phyloP scores from a whole-genome alignment of 2,888 invertebrate species.

The Mesodorylaimus sp. region DNA sequence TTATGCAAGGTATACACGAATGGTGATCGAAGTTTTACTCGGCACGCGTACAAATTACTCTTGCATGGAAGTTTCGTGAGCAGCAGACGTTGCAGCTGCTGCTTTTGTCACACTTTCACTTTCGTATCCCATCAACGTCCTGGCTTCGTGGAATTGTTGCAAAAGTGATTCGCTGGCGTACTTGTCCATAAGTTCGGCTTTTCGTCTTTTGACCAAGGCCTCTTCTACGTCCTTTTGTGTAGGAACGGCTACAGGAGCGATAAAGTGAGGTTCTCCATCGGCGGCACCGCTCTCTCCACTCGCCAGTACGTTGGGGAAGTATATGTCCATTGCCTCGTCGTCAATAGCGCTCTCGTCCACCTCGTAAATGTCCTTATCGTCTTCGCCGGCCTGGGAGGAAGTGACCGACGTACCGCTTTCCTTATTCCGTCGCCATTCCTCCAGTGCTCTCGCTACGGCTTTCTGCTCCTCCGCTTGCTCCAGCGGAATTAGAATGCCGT shows the following conservation, averaged over 20 bases:
- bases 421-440: constrained; percentile 47
- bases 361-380: constrained; percentile 1
- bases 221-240: constrained; percentile 76
- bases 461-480: constrained; percentile 60
- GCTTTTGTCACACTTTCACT: no score
- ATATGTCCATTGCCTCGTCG: background rate
- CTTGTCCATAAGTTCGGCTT: constrained; percentile 69
- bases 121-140: constrained; percentile 9
- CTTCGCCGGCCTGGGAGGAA: background rate
- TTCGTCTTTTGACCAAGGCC: constrained; percentile 68
- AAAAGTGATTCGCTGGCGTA: constrained; percentile 40
- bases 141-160: constrained; percentile 8
- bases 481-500: constrained; percentile 71
- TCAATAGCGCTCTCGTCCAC: background rate
- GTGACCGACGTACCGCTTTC: background rate
- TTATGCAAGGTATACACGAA: no score
- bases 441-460: constrained; percentile 45
- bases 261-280: constrained; percentile 10
- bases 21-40: no score
- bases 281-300: background rate
- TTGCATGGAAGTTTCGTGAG: no score
- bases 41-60: no score
- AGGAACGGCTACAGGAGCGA: constrained; percentile 60
- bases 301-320: background rate
- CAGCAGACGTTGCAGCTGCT: no score